Base-by-base conservation (phyloP, 1,140 invertebrate species). In the Megathymus violae region DNA sequence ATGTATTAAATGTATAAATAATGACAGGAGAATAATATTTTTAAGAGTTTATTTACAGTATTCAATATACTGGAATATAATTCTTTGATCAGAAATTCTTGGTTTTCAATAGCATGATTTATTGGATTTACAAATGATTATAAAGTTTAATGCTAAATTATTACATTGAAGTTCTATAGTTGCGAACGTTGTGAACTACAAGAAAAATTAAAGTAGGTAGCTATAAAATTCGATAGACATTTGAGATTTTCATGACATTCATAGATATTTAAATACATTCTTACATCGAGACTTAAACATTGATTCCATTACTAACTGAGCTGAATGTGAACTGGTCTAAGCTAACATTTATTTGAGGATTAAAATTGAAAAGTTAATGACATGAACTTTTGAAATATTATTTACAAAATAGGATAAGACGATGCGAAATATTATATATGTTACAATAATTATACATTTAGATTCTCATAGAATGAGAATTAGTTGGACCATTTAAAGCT, bases 401-500 rank as follows among this genome's bases (percentile, higher is more conserved):
- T 76, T 65, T 76, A 82, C 77, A 79, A 50, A 25, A 38, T 46
- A 59, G 40, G 9, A 68, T 69, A 51, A 50, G 44, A 64, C 14
- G 14, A 16, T 43, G 25, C 6, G 36, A 19, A 9, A 10, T 17
- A 13, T 14, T 31, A 9, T 13, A 50, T 15, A 13, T 48, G 11
- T 13, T 16, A n/a, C n/a, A 47, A 16, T 9, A 47, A 27, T 14
- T 47, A 47, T 47, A 47, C 22, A 34, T 62, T 56, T 62, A 36
- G n/a, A n/a, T 11, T 36, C 34, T 59, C 59, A 67, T 44, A 62
- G 65, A 74, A 74, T 66, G 69, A 75, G 65, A 76, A 41, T 54
- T 54, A 54, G 38, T 85, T 84, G 82, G 80, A 88, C 78, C 82
- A 73, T 85, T 83, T 81, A 76, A 78, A 80, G 76, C 79, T 85